Percentiles rank a stretch among this genome's conserved stretches.
Evolutionary conservation across 23 tunicate genomes (phyloP).

Genomic region (Styela clava): DNA sequence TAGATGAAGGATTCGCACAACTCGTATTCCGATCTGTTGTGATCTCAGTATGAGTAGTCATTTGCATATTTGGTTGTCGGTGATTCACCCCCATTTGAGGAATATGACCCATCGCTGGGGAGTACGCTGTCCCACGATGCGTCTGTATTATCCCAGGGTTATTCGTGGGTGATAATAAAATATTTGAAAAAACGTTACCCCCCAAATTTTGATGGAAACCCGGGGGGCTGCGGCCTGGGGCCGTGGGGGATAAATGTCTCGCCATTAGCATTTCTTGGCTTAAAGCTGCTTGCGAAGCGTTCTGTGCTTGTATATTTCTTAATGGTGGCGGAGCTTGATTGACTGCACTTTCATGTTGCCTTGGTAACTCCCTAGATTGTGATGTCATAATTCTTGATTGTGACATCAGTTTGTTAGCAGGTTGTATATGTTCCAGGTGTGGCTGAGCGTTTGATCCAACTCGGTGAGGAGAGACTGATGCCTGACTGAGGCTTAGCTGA

Average conservation of each 20-base stretch:
- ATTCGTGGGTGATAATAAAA: background rate
- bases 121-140: background rate
- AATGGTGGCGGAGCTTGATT: background rate
- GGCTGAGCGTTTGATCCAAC: background rate
- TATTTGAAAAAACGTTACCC: background rate
- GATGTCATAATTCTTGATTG: background rate
- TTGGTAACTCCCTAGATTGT: background rate
- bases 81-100: background rate
- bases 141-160: background rate
- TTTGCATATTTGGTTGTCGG: background rate
- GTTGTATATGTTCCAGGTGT: background rate
- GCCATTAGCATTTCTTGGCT: background rate
- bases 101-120: background rate
- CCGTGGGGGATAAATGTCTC: background rate
- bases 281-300: background rate
- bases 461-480: background rate
- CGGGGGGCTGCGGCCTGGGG: background rate
- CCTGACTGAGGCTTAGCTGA: background rate
- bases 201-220: background rate
- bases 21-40: background rate
- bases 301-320: background rate
- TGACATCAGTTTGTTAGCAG: conserved; percentile 1
- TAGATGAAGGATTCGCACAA: background rate
- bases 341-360: background rate
- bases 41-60: background rate